Percentiles rank a stretch among this genome's conserved stretches.
Evolutionary conservation across 2,113 vertebrate species (phyloP).

Genomic region (Neogobius melanostomus): DNA sequence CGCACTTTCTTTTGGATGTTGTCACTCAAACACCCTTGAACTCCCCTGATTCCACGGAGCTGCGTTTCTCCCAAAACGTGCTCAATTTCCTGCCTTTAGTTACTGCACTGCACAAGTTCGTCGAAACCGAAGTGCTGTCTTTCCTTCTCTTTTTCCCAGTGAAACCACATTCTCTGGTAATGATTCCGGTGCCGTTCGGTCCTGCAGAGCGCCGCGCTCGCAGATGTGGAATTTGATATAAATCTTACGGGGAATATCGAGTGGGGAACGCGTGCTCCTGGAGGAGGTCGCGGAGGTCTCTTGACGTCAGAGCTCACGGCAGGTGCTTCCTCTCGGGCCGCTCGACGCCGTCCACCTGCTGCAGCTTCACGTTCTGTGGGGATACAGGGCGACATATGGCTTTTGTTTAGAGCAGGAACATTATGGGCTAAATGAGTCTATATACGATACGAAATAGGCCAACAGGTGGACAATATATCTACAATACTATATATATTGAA

Average conservation of each 20-base stretch:
- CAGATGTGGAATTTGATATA: neutral
- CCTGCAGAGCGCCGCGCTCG: neutral
- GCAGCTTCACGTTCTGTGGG: neutral
- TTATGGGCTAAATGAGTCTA: too few relatives aligned
- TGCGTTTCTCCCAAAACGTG: conserved; percentile 4
- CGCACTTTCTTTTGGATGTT: conserved; percentile 40
- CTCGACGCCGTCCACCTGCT: conserved; percentile 5
- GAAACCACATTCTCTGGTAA: too few relatives aligned
- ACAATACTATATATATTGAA: too few relatives aligned
- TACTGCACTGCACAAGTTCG: neutral
- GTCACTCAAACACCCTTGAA: conserved; percentile 41
- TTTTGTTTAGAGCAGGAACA: too few relatives aligned
- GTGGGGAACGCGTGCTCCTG: neutral
- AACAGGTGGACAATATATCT: too few relatives aligned
- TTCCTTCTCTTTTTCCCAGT: conserved; percentile 18
- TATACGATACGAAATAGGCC: too few relatives aligned
- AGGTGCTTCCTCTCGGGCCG: conserved; percentile 29
- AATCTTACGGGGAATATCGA: neutral
- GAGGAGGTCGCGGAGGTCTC: neutral
- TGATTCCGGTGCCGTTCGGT: conserved; percentile 4
- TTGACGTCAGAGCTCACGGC: conserved; percentile 6
- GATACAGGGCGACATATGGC: too few relatives aligned
- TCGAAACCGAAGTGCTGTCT: conserved; percentile 21
- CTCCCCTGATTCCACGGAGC: conserved; percentile 33
- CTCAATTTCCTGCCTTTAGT: conserved; percentile 25